These are phyloP conservation scores for Nesogale talazaci DNA, from an alignment of 2,113 vertebrate genomes.

Conservation along the genomic window DNA sequence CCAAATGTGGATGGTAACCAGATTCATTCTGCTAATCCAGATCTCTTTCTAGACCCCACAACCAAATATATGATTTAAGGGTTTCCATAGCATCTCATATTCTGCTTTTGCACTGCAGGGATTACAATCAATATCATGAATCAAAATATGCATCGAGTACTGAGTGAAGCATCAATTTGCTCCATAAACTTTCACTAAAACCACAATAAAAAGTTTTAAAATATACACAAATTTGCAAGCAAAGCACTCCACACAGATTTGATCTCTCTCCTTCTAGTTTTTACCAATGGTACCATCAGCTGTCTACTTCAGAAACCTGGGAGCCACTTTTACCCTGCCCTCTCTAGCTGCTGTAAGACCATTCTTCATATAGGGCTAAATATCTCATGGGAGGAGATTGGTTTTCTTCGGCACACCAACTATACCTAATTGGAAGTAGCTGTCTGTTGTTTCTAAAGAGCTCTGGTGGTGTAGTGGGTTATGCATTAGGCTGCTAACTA, in stretches of 20 bases:
- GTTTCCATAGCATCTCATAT: fast-evolving
- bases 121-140: too few relatives aligned
- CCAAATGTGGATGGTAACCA: fast-evolving
- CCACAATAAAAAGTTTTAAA: too few relatives aligned
- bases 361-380: too few relatives aligned
- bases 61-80: fast-evolving
- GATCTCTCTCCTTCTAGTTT: not conserved
- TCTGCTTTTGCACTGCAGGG: not conserved
- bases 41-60: not conserved
- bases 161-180: too few relatives aligned
- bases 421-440: not conserved
- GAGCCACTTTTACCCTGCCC: not conserved
- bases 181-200: too few relatives aligned
- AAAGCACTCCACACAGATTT: not conserved
- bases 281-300: not conserved
- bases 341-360: not conserved
- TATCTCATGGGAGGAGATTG: too few relatives aligned
- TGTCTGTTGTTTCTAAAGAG: too few relatives aligned
- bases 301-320: not conserved
- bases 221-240: too few relatives aligned
- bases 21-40: not conserved
- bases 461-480: too few relatives aligned
- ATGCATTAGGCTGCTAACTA: too few relatives aligned
- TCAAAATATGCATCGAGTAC: too few relatives aligned
- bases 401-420: not conserved